Percentiles rank a stretch among this genome's conserved stretches.
phyloP scores from a whole-genome alignment of 92 coral and sea anemone species.

The Phenganax marumi region DNA sequence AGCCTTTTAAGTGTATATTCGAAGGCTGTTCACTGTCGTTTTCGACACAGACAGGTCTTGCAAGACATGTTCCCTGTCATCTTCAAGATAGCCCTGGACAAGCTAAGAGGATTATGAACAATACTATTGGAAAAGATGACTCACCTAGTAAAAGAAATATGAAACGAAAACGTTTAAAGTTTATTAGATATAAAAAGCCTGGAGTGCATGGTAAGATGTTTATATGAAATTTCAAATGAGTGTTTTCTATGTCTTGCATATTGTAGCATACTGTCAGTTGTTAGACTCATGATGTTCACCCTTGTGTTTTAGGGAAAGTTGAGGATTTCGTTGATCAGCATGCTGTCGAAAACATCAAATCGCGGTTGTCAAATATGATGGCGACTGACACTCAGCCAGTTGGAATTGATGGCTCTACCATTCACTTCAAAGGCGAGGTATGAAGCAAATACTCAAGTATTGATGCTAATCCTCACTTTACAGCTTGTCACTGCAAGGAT shows the following conservation, averaged over 20 bases:
- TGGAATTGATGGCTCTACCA: constrained; percentile 87
- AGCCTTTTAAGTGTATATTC: constrained; percentile 93
- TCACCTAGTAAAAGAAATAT: constrained; percentile 68
- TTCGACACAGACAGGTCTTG: constrained; percentile 89
- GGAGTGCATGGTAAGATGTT: constrained; percentile 70
- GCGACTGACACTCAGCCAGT: constrained; percentile 65
- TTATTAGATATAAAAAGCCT: constrained; percentile 67
- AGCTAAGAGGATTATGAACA: constrained; percentile 62
- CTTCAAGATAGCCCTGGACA: constrained; percentile 76
- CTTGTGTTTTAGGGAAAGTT: constrained; percentile 60
- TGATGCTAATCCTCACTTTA: neutral
- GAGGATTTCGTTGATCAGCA: constrained; percentile 88
- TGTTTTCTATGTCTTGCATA: neutral
- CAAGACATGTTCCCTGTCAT: constrained; percentile 95
- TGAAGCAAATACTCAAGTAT: neutral
- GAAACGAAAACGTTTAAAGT: constrained; percentile 71
- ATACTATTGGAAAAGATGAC: constrained; percentile 45
- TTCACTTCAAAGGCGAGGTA: constrained; percentile 80
- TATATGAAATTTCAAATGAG: neutral
- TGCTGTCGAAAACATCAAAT: constrained; percentile 77
- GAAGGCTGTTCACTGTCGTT: constrained; percentile 88
- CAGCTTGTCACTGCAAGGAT: neutral
- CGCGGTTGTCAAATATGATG: constrained; percentile 75
- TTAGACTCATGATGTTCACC: neutral
- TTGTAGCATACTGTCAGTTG: neutral